A percentile compares a stretch with the other conserved stretches of the same genome.
phyloP scores from a whole-genome alignment of 2,888 invertebrate genomes.

The Hypena proboscidalis region DNA sequence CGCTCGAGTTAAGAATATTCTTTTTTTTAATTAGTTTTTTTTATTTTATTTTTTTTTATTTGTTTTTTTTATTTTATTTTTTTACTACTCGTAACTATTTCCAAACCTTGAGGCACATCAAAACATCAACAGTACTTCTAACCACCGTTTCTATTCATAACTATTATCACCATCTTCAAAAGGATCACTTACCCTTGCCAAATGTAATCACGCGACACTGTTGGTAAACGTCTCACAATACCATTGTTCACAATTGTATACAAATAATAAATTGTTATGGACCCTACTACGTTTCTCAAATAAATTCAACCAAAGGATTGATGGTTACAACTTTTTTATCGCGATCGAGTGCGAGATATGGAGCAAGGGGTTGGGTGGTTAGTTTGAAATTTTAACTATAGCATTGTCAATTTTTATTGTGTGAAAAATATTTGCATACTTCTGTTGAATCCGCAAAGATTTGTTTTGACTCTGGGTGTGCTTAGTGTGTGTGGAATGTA shows the following conservation, averaged over 20 bases:
- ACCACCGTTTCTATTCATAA: conserved; percentile 32
- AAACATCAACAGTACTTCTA: conserved; percentile 30
- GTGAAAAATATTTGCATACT: no score
- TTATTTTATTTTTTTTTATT: no score
- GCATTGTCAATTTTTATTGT: neutral
- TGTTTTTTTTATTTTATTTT: no score
- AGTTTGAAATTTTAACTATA: neutral
- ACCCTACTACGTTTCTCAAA: conserved; percentile 59
- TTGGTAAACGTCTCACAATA: conserved; percentile 80
- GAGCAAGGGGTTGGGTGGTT: conserved; percentile 18
- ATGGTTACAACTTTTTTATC: conserved; percentile 61
- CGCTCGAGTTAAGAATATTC: no score
- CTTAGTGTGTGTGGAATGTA: no score
- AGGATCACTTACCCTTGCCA: conserved; percentile 70
- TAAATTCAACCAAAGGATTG: conserved; percentile 65
- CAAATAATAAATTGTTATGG: conserved; percentile 52
- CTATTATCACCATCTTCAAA: conserved; percentile 41
- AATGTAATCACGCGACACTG: conserved; percentile 80
- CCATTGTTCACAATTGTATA: conserved; percentile 60
- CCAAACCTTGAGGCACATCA: conserved; percentile 26
- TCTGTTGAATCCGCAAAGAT: no score
- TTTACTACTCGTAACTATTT: neutral
- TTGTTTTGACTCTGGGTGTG: no score
- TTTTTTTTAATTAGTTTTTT: no score
- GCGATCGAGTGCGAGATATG: conserved; percentile 27